phyloP scores from a whole-genome alignment of 2,888 invertebrate species.

The Netelia melanura region DNA sequence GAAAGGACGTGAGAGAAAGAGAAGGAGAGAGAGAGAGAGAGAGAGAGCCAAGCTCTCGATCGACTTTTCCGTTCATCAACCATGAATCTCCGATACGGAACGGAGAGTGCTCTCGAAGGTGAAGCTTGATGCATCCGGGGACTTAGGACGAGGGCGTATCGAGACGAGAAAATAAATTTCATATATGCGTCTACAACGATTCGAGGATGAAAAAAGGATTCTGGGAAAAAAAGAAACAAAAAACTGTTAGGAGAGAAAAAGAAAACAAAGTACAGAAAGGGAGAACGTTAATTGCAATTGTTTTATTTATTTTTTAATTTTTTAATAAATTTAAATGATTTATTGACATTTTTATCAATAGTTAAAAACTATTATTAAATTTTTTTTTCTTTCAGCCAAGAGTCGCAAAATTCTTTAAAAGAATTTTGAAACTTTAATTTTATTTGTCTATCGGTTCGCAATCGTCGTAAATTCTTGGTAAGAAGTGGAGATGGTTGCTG shows the following conservation, averaged over 20 bases:
- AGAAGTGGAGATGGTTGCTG: neutral
- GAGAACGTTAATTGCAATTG: neutral
- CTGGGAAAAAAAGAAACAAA: neutral
- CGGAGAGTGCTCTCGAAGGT: conserved; percentile 50
- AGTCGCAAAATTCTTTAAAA: too few species aligned
- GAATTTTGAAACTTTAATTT: too few species aligned
- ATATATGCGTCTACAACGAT: neutral
- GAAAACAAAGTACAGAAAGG: neutral
- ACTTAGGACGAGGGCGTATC: neutral
- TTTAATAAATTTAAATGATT: neutral
- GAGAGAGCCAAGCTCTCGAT: conserved; percentile 21
- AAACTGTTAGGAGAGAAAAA: neutral
- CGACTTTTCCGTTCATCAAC: conserved; percentile 58
- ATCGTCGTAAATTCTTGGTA: neutral
- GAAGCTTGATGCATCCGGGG: conserved; percentile 15
- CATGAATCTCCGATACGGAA: conserved; percentile 30
- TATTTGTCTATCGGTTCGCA: neutral
- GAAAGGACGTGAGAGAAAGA: conserved; percentile 49
- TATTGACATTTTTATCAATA: too few species aligned
- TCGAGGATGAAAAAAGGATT: neutral
- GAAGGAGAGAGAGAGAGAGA: too few species aligned
- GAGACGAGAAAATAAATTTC: neutral
- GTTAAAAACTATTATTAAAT: too few species aligned
- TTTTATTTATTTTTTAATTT: neutral
- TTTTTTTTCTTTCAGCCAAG: too few species aligned